A percentile compares a stretch with the other conserved stretches of the same genome.
These are phyloP conservation scores for Guaruba guarouba DNA, from an alignment of 2,113 vertebrate species.

Conservation along the genomic window DNA sequence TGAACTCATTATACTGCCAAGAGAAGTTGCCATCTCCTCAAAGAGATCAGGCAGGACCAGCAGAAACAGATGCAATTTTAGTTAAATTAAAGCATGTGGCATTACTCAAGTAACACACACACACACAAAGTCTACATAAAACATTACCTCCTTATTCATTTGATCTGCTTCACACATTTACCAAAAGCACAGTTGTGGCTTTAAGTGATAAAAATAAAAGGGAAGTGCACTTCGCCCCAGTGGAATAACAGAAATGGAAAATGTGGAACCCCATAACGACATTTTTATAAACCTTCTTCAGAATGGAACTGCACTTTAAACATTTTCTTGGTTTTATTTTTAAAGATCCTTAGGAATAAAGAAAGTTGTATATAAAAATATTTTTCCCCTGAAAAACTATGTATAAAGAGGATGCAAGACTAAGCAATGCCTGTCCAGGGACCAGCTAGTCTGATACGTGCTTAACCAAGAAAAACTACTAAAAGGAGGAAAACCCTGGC, in stretches of 20 bases:
- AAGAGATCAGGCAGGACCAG: conserved; percentile 39
- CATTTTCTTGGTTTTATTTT: neutral
- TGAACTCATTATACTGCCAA: conserved; percentile 51
- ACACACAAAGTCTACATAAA: neutral
- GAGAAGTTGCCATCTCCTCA: conserved; percentile 44
- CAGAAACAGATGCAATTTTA: conserved; percentile 48
- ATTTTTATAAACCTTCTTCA: conserved; percentile 16
- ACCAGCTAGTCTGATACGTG: neutral
- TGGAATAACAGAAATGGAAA: conserved; percentile 19
- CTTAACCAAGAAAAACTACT: neutral
- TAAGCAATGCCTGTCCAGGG: neutral
- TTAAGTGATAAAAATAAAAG: conserved; percentile 46
- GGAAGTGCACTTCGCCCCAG: neutral
- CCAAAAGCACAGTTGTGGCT: neutral
- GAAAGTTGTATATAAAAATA: neutral
- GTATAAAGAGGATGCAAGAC: neutral
- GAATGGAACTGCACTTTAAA: neutral
- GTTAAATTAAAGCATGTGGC: neutral
- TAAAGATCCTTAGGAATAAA: conserved; percentile 17
- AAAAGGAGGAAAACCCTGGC: neutral
- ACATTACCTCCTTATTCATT: neutral
- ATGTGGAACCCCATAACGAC: neutral
- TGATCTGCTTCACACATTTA: neutral
- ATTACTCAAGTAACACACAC: neutral
- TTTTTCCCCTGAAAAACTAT: neutral